phyloP scores from a whole-genome alignment of 2,113 vertebrate genomes.

The Rafetus swinhoei region DNA sequence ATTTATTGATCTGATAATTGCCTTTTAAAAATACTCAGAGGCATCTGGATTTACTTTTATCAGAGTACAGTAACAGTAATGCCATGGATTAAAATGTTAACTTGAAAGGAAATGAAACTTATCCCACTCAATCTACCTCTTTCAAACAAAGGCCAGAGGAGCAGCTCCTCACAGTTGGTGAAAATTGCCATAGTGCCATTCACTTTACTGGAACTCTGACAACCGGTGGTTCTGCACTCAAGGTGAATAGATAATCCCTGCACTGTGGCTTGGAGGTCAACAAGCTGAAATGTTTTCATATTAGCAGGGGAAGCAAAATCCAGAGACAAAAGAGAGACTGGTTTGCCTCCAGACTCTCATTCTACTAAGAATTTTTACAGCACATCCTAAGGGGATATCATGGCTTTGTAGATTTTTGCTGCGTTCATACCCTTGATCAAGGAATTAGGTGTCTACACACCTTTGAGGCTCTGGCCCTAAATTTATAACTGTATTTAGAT shows the following conservation, averaged over 20 bases:
- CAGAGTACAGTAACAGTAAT: not conserved
- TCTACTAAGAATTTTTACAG: not conserved
- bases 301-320: not conserved
- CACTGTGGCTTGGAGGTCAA: not conserved
- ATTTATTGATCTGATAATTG: not conserved
- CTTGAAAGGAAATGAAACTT: not conserved
- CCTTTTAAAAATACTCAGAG: not conserved
- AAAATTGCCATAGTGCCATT: not conserved
- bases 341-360: not conserved
- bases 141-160: not conserved
- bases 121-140: not conserved
- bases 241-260: not conserved
- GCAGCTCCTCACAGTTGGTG: not conserved
- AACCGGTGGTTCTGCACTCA: not conserved
- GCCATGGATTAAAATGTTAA: not conserved
- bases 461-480: not conserved
- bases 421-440: not conserved
- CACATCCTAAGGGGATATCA: accelerated
- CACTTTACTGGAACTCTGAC: not conserved
- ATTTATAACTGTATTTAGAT: not conserved
- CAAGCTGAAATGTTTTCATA: not conserved
- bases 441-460: not conserved
- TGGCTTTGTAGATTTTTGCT: not conserved
- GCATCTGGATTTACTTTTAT: not conserved
- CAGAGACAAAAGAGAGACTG: not conserved